Base-by-base conservation (phyloP, 2,797 vertebrate genomes). In the Serranus cabrilla region DNA sequence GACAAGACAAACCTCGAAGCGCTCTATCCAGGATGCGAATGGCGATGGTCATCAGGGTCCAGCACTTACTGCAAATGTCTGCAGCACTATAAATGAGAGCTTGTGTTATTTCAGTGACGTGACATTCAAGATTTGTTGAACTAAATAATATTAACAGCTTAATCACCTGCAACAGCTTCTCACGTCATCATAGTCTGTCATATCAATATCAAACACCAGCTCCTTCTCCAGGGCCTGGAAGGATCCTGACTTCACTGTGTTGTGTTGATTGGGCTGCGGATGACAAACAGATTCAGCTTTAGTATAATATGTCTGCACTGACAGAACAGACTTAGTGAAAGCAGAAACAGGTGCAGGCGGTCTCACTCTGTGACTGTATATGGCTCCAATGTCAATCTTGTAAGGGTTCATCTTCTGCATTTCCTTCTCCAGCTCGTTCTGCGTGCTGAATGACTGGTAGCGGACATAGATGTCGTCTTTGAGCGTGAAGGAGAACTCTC, bases 101-200 rank as follows among this genome's bases (percentile, higher is more conserved):
- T 70, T 63, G 10, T 21, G 7, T 71, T 21, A 66, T 23, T 13
- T 47, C 16, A 17, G 12, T 14, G 4, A 67, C 10, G 37, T 57
- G 13, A 63, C 47, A 13, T 6, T 34, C 6, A 20, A 27, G 0
- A 63, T 42, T 23, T 31, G 12, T 1, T 16, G 3, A 11, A 21
- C 10, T 21, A 7, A 57, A 23, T 4, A 7, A 34, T 34, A 34
- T 34, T 34, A 34, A 31, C 0, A 1, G 65, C 1, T 43, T 16
- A 17, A 9, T 50, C 83, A 99, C 98, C 97, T 99, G 96, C 98
- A 99, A 81, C 98, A 99, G 63, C 88, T 94, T 80, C 98, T 94
- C 78, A 99, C 98, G 0, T 99, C 98, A 0, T 99, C 97, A 6
- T 99, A 99, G 89, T 99, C 98, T 0, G 97, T 99, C 98, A 99